Conservation (phyloP, 2,888 invertebrate species). For the Bellardia bayeri region DNA sequence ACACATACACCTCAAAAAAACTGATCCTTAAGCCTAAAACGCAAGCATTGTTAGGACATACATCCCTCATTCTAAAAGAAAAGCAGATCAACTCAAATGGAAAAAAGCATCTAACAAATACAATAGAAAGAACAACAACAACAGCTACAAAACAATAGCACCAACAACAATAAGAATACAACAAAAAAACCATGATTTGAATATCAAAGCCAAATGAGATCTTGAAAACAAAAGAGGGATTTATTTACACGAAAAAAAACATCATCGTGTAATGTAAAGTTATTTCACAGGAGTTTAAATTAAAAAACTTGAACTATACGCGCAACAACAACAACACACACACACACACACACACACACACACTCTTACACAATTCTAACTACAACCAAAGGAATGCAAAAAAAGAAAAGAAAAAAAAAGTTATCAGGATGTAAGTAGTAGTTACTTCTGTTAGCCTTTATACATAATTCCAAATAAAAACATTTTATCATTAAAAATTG, state of each 20-base stretch:
- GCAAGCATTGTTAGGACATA: slow-evolving; percentile 51
- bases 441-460: slow-evolving; percentile 10
- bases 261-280: slow-evolving; percentile 62
- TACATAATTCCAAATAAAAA: slow-evolving; percentile 36
- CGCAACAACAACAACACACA: slow-evolving; percentile 12
- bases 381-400: slow-evolving; percentile 62
- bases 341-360: slow-evolving; percentile 31
- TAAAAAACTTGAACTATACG: slow-evolving; percentile 57
- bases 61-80: slow-evolving; percentile 13
- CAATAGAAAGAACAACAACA: slow-evolving; percentile 14
- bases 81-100: slow-evolving; percentile 31
- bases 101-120: slow-evolving; percentile 57
- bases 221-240: slow-evolving; percentile 66
- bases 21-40: slow-evolving; percentile 59
- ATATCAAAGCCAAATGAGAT: slow-evolving; percentile 70
- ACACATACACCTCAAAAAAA: slow-evolving; percentile 20
- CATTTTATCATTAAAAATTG: slow-evolving; percentile 56
- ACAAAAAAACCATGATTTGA: slow-evolving; percentile 67
- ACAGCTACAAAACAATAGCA: slow-evolving; percentile 41
- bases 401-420: background rate
- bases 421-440: slow-evolving; percentile 28
- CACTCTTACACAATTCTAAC: background rate
- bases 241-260: slow-evolving; percentile 59
- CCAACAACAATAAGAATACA: slow-evolving; percentile 45
- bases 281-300: slow-evolving; percentile 68